A percentile compares a stretch with the other conserved stretches of the same genome.
Conservation (phyloP, 1,140 invertebrate species). For the Atopsyche davidsoni region DNA sequence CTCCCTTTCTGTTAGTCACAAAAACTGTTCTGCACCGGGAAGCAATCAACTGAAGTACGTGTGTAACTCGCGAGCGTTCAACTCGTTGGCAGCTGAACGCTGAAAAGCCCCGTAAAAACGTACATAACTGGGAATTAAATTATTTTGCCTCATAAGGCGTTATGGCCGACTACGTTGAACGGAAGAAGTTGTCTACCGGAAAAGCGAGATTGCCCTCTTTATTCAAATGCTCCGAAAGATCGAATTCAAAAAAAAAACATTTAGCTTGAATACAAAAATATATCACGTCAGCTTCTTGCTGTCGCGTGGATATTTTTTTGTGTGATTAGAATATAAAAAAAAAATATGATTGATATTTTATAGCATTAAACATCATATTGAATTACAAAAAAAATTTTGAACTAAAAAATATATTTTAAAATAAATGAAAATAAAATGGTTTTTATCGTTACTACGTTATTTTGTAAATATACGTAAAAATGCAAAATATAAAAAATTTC, state of each 20-base stretch:
- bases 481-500: too few species aligned
- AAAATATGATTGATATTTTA: too few species aligned
- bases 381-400: neutral
- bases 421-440: neutral
- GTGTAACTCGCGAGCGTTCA: constrained; percentile 3
- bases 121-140: constrained; percentile 19
- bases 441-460: neutral
- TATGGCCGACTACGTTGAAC: neutral
- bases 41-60: constrained; percentile 15
- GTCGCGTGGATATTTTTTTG: too few species aligned
- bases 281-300: too few species aligned
- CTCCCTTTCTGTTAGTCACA: too few species aligned
- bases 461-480: too few species aligned
- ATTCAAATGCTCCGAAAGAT: too few species aligned
- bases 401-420: neutral
- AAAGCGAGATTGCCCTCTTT: constrained; percentile 1
- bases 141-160: constrained; percentile 7
- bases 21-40: too few species aligned
- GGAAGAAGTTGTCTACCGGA: neutral
- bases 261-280: too few species aligned
- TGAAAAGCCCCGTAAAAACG: constrained; percentile 12
- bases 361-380: neutral
- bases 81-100: neutral
- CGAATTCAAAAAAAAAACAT: too few species aligned
- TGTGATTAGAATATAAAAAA: too few species aligned